A percentile compares a stretch with the other conserved stretches of the same genome.
These are phyloP conservation scores for Gnathonemus longibarbis DNA, from an alignment of 2,113 vertebrate species.

Conservation along the genomic window DNA sequence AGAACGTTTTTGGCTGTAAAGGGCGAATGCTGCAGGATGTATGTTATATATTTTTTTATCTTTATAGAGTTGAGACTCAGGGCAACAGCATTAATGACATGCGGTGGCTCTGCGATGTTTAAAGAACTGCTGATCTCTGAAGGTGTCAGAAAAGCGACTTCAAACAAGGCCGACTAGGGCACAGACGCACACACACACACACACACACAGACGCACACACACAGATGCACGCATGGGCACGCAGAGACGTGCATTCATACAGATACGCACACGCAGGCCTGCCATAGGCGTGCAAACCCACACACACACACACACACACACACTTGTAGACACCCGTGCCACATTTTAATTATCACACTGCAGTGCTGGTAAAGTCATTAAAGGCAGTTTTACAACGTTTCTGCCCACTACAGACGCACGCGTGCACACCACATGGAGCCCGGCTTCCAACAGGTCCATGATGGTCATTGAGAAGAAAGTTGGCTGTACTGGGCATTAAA, in stretches of 20 bases:
- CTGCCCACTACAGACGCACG: slow-evolving; percentile 34
- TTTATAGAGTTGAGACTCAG: neutral
- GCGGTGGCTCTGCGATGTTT: neutral
- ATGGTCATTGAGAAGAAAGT: no score
- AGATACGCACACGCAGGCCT: neutral
- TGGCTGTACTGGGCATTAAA: no score
- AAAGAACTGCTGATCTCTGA: neutral
- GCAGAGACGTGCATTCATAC: neutral
- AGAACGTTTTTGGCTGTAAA: neutral
- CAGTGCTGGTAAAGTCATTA: slow-evolving; percentile 55
- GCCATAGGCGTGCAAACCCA: neutral
- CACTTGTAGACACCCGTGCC: slow-evolving; percentile 25
- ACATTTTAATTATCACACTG: slow-evolving; percentile 48
- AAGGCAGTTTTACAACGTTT: slow-evolving; percentile 39
- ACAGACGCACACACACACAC: neutral
- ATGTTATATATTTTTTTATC: neutral
- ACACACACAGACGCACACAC: no score
- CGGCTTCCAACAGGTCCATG: no score
- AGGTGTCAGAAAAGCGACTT: neutral
- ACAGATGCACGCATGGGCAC: neutral
- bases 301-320: neutral
- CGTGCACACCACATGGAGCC: slow-evolving; percentile 61
- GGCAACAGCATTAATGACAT: neutral
- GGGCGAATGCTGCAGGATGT: neutral
- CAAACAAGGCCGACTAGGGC: neutral